Base-by-base conservation (phyloP, 2,888 invertebrate genomes). In the Nephrocerus scutellatus region DNA sequence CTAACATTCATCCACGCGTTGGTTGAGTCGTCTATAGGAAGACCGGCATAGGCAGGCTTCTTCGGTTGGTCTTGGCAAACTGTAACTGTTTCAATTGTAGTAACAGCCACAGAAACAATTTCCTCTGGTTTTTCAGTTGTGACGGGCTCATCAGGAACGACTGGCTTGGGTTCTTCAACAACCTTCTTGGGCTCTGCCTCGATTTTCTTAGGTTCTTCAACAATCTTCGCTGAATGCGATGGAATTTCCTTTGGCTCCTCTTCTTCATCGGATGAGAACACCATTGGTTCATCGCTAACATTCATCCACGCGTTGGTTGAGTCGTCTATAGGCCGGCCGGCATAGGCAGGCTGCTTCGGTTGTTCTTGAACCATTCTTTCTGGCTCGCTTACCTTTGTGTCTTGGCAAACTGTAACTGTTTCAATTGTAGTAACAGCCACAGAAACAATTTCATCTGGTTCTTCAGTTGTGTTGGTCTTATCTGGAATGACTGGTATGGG, bases 241-340 rank as follows among this genome's bases (percentile, higher is more conserved):
- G 22, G 10, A 35, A 29, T 29, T 12, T 38, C 12, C 10, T 42
- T 39, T 1, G 42, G 30, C 14, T 29, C 37, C 3, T 44, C 13
- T n/a, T 50, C 52, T 30, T 63, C 63, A 5, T 65, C 64, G 31
- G 61, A 63, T 4, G 63, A 59, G 32, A 68, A 57, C 6, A 48
- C 48, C 47, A 63, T 59, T 9, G 61, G 60, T 36, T 68, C 63
- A 22, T 70, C 66, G 28, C 60, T 23, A 5, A 59, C 55, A 32
- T 56, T 43, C 53, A 67, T 57, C 58, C 65, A 68, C 2, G 57
- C 43, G 41, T 50, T 56, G 15, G 58, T 50, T 1, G 60, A 49
- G 13, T 62, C 57, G 43, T 64, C 61, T 19, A 60, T 52, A 4
- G 61, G 60, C 25, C 62, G 51, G 14, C 59, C 63, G 33, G 54